Percentiles rank a stretch among this genome's conserved stretches.
Conservation (phyloP, 2,113 vertebrate genomes). For the Eulacestoma nigropectus region DNA sequence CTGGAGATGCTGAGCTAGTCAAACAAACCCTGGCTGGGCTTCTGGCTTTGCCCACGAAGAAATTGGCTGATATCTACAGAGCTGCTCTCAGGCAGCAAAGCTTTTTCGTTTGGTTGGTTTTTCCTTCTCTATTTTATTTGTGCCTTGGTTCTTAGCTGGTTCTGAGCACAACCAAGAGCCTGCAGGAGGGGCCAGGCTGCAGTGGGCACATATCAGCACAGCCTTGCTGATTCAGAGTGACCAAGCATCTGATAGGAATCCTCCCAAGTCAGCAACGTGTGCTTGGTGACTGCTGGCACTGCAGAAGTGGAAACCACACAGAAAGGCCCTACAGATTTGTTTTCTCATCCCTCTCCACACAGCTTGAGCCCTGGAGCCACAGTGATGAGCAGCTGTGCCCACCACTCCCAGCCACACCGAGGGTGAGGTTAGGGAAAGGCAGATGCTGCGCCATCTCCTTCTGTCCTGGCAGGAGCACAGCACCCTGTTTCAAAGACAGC, state of each 20-base stretch:
- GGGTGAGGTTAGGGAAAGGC: neutral
- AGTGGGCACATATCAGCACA: neutral
- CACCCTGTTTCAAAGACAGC: neutral
- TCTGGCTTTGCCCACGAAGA: neutral
- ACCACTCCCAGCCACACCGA: rapidly evolving
- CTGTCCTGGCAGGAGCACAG: neutral
- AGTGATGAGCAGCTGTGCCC: neutral
- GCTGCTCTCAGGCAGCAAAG: neutral
- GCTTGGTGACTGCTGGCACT: neutral
- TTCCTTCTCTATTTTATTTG: neutral
- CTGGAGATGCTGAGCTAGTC: neutral
- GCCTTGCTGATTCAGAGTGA: neutral
- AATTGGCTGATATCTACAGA: neutral
- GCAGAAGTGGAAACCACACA: neutral
- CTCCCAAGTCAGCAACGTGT: neutral
- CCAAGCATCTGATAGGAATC: neutral
- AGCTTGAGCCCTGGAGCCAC: neutral
- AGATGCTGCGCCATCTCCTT: neutral
- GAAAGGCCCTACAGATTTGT: neutral
- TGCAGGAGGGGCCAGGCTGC: neutral
- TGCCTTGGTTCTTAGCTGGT: neutral
- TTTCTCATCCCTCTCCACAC: neutral
- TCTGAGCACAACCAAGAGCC: neutral
- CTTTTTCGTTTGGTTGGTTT: neutral
- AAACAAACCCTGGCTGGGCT: neutral